Conservation (phyloP, 2,888 invertebrate species). For the Mystacides longicornis region DNA sequence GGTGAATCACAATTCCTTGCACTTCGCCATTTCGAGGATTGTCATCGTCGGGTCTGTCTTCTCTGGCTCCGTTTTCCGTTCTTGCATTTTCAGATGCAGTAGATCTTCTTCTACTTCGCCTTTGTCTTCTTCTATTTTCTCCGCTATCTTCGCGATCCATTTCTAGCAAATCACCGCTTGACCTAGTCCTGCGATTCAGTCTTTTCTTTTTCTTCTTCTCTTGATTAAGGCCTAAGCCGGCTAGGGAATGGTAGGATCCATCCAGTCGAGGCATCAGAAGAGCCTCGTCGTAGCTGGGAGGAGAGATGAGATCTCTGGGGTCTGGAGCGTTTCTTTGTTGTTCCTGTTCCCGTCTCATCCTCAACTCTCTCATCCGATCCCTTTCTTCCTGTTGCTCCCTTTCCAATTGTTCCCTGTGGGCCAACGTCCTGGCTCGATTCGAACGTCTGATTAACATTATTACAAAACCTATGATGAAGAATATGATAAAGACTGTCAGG, state of each 20-base stretch:
- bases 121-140: conserved; percentile 33
- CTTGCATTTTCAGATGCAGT: conserved; percentile 36
- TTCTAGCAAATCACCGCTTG: conserved; percentile 40
- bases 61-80: background rate
- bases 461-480: conserved; percentile 47
- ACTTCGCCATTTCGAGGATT: background rate
- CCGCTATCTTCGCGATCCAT: conserved; percentile 17
- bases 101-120: conserved; percentile 30
- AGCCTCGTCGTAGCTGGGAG: conserved; percentile 73
- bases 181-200: conserved; percentile 46
- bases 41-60: background rate
- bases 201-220: conserved; percentile 37
- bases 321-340: conserved; percentile 56
- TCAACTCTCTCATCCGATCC: conserved; percentile 48
- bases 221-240: conserved; percentile 42
- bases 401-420: conserved; percentile 46
- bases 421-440: conserved; percentile 47
- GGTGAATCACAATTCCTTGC: background rate
- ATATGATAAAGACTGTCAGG: conserved; percentile 47
- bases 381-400: conserved; percentile 51
- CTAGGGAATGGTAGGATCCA: conserved; percentile 51
- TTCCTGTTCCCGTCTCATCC: conserved; percentile 47
- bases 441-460: conserved; percentile 49
- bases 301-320: conserved; percentile 58
- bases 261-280: conserved; percentile 64